A percentile compares a stretch with the other conserved stretches of the same genome.
These are phyloP conservation scores for Bradypodion ventrale DNA, from an alignment of 2,797 vertebrate genomes.

Conservation along the genomic window DNA sequence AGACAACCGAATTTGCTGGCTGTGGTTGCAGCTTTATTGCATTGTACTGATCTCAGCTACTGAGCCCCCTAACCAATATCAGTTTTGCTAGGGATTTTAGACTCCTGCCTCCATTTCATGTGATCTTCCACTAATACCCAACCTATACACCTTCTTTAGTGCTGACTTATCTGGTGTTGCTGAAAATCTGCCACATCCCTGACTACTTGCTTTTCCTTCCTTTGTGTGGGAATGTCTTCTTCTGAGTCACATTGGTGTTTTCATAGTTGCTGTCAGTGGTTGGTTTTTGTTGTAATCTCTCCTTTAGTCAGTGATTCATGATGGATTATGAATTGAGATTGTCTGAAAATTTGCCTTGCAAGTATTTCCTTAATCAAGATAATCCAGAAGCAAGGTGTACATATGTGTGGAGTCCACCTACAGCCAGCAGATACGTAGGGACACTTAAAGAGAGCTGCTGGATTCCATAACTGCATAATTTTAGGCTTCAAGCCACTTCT, in stretches of 20 bases:
- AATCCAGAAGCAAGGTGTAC: neutral
- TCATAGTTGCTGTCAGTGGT: conserved; percentile 36
- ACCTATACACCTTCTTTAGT: neutral
- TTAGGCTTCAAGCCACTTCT: neutral
- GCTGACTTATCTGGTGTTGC: fast-evolving
- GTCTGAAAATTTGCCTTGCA: neutral
- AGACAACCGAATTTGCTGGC: neutral
- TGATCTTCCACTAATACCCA: neutral
- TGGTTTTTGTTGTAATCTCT: neutral
- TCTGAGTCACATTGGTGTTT: neutral
- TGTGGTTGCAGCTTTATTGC: neutral
- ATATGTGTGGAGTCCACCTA: no score
- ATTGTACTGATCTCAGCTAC: neutral
- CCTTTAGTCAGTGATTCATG: neutral
- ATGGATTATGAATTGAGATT: neutral
- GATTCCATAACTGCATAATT: neutral
- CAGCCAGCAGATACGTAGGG: neutral
- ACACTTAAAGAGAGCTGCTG: neutral
- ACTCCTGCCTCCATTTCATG: neutral
- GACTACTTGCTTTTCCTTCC: neutral
- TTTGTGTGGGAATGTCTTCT: neutral
- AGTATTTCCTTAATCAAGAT: neutral
- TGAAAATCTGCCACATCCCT: neutral
- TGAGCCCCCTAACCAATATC: neutral
- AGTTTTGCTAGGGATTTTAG: neutral